Conservation (phyloP, 2,888 invertebrate species). For the Mesorhabditis spiculigera region DNA sequence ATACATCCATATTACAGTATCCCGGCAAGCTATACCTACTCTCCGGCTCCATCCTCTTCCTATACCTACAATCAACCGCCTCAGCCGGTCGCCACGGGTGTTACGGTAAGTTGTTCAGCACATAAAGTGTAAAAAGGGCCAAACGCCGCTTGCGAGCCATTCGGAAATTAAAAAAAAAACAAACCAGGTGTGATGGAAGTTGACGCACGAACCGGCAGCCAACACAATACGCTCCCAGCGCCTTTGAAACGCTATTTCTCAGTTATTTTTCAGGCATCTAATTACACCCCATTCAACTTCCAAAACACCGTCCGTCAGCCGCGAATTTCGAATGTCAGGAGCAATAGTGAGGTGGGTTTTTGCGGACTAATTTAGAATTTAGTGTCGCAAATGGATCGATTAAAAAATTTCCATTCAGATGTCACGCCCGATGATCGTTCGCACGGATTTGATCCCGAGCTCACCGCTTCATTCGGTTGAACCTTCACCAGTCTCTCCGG, state of each 20-base stretch:
- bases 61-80: not conserved
- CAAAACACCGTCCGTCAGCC: not conserved
- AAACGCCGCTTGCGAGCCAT: too few relatives aligned
- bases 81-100: not conserved
- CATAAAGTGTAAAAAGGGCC: too few relatives aligned
- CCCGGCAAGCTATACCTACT: not conserved
- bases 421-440: constrained; percentile 2
- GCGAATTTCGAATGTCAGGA: not conserved
- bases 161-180: not conserved
- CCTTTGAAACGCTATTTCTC: not conserved
- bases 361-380: not conserved
- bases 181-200: not conserved
- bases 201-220: not conserved
- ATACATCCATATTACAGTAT: not conserved
- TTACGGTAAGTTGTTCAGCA: too few relatives aligned
- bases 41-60: not conserved
- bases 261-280: not conserved
- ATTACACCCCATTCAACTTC: not conserved
- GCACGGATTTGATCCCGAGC: constrained; percentile 1
- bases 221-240: not conserved
- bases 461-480: not conserved
- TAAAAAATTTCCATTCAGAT: not conserved
- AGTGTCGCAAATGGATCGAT: not conserved
- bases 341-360: not conserved
- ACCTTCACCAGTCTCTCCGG: not conserved